Conservation (phyloP, 1,140 invertebrate species). For the Solen grandis region DNA sequence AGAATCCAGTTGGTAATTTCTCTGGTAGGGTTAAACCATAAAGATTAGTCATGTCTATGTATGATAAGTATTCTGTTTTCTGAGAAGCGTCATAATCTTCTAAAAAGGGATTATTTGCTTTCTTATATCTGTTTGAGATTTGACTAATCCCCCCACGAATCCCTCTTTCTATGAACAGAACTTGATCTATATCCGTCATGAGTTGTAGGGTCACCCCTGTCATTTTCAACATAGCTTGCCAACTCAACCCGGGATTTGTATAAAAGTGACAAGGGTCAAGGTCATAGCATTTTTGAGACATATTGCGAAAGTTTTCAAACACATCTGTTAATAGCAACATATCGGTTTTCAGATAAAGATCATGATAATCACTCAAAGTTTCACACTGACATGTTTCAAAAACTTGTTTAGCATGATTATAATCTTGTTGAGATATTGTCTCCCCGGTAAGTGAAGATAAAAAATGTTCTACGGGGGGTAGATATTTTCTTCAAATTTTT, state of each 20-base stretch:
- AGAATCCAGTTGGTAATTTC: slow-evolving; percentile 54
- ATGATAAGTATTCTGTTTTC: slow-evolving; percentile 26
- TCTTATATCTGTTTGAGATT: slow-evolving; percentile 49
- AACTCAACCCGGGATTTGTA: slow-evolving; percentile 61
- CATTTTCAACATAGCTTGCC: slow-evolving; percentile 66
- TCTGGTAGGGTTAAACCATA: slow-evolving; percentile 68
- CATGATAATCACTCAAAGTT: slow-evolving; percentile 49
- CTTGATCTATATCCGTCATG: slow-evolving; percentile 50
- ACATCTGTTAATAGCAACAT: slow-evolving; percentile 51
- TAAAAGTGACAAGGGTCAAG: slow-evolving; percentile 56
- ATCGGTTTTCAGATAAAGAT: slow-evolving; percentile 57
- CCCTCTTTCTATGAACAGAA: slow-evolving; percentile 48
- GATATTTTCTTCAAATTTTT: slow-evolving; percentile 35
- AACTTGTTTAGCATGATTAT: slow-evolving; percentile 48
- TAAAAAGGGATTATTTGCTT: slow-evolving; percentile 53
- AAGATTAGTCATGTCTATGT: slow-evolving; percentile 66
- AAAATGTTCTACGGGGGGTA: slow-evolving; percentile 35
- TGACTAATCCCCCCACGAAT: slow-evolving; percentile 50
- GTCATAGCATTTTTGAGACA: slow-evolving; percentile 23
- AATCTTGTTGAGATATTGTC: slow-evolving; percentile 41
- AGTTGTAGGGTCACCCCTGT: slow-evolving; percentile 52
- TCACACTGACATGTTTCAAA: slow-evolving; percentile 24
- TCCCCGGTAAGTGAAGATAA: slow-evolving; percentile 12
- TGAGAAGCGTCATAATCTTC: slow-evolving; percentile 16
- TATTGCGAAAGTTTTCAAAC: slow-evolving; percentile 50